Percentiles rank a stretch among this genome's conserved stretches.
Evolutionary conservation across 2,113 vertebrate genomes (phyloP).

Genomic region (Platysternon megacephalum): DNA sequence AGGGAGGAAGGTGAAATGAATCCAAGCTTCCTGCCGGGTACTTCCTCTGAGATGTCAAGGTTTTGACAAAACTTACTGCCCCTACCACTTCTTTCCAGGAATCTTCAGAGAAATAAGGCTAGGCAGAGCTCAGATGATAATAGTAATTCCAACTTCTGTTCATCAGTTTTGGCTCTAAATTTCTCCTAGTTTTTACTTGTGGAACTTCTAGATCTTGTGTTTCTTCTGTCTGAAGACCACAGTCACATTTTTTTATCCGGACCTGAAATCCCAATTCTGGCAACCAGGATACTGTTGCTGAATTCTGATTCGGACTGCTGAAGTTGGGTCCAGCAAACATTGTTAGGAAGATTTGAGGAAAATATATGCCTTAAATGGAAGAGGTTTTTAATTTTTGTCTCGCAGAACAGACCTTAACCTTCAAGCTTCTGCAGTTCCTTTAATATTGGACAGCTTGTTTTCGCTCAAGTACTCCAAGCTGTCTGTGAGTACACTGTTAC

Average conservation of each 20-base stretch:
- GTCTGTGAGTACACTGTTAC: background rate
- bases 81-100: background rate
- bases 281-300: background rate
- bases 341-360: background rate
- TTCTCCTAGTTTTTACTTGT: background rate
- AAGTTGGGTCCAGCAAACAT: background rate
- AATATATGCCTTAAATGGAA: background rate
- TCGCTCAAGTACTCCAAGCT: background rate
- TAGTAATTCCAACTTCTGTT: background rate
- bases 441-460: background rate
- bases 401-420: background rate
- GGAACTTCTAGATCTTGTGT: background rate
- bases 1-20: background rate
- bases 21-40: background rate
- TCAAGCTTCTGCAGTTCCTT: background rate
- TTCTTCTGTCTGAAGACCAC: background rate
- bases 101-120: background rate
- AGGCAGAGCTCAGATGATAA: background rate
- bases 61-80: background rate
- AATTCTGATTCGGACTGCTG: background rate
- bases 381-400: background rate
- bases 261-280: background rate
- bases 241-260: background rate
- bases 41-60: background rate
- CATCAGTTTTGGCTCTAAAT: background rate